Evolutionary conservation across 2,113 vertebrate genomes (phyloP).

Genomic region (Rutilus rutilus): DNA sequence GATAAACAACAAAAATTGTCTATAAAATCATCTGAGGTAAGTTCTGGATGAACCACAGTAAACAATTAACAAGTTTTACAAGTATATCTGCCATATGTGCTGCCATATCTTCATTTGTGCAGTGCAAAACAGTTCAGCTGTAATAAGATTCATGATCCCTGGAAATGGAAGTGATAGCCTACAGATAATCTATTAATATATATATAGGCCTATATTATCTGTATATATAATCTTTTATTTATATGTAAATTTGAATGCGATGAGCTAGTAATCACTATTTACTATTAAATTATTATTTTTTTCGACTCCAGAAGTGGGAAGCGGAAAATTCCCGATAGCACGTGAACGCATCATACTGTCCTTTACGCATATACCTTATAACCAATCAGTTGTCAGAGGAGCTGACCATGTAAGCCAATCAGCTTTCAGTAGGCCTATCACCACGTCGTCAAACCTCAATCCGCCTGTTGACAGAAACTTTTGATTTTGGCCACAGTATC

Average conservation of each 20-base stretch:
- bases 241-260: no score
- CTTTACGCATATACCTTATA: not conserved
- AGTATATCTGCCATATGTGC: constrained; percentile 21
- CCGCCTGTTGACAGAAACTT: not conserved
- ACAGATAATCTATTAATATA: not conserved
- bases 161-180: not conserved
- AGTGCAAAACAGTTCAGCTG: constrained; percentile 1
- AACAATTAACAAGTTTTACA: constrained; percentile 21
- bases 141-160: constrained; percentile 13
- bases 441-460: not conserved
- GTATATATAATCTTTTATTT: no score
- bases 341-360: no score
- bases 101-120: constrained; percentile 3
- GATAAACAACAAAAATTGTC: not conserved
- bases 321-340: no score
- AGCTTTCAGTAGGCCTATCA: not conserved
- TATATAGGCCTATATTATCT: no score
- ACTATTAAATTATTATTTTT: no score
- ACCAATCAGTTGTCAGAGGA: not conserved
- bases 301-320: no score
- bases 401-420: not conserved
- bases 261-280: no score
- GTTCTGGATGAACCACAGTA: constrained; percentile 16
- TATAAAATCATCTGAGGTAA: constrained; percentile 19
- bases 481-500: not conserved